Evolutionary conservation across 37 sponge, comb jelly and placozoan genomes (phyloP), one percentile per base, ranked within the genome.

Genomic region (Tethya wilhelma): DNA sequence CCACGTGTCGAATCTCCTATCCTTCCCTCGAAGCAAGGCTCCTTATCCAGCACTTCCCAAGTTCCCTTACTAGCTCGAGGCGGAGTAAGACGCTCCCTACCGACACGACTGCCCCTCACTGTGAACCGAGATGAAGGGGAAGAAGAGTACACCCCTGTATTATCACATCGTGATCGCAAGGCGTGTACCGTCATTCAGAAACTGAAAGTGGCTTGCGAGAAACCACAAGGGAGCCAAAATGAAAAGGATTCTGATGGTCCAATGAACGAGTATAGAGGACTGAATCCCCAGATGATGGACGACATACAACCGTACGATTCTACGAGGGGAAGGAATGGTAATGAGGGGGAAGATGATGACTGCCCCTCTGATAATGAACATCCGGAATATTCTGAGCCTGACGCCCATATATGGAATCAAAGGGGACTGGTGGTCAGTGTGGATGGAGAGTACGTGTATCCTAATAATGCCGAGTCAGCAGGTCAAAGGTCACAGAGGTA

Each of bases 391-490:
- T 19, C 14, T 14, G 53, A 49, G 53, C 53, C 53, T 49, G 67
- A 36, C 29, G 30, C 5, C 67, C 9, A 20, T 23, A 7, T 6
- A 9, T 7, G 67, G 34, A 31, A 19, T 38, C 23, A 33, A 4
- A 67, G 19, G 11, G 67, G 17, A 36, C 17, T 17, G 34, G 38
- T 30, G 67, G 38, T 36, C 4, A 70, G 71, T 43, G 29, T 70
- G 26, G 37, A 70, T 28, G 71, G 63, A 25, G 63, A 60, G 28
- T 60, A 60, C 28, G 63, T 60, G 22, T 12, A n/a, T 60, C 63
- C 63, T 7, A 60, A 60, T 60, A 26, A 60, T 49, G 9, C 9
- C 53, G 14, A 49, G 9, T 49, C 53, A 14, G 14, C 53, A 19
- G 14, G 14, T 49, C 9, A 49, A 19, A 19, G 14, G 53, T 14